These are phyloP conservation scores for Calosoma granatense DNA, from an alignment of 1,140 invertebrate genomes.

Conservation along the genomic window DNA sequence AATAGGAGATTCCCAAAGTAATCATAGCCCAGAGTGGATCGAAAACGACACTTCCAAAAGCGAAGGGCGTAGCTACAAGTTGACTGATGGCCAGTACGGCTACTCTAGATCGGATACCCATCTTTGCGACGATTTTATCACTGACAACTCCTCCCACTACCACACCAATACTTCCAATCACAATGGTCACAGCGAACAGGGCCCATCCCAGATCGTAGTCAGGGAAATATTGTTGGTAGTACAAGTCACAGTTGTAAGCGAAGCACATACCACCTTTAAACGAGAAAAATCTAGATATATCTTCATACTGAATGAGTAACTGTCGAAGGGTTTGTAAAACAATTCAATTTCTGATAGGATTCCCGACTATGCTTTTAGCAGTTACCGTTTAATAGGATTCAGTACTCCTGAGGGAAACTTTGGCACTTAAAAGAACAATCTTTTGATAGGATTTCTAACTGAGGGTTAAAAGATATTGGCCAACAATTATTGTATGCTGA, in stretches of 20 bases:
- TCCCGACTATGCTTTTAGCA: too few species aligned
- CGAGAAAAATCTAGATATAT: too few species aligned
- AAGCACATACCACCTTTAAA: constrained; percentile 72
- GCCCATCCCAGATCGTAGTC: constrained; percentile 79
- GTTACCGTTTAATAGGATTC: too few species aligned
- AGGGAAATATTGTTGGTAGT: constrained; percentile 78
- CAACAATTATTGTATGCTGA: too few species aligned
- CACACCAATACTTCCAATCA: constrained; percentile 78
- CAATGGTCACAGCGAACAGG: constrained; percentile 77
- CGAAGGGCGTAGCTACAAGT: constrained; percentile 76
- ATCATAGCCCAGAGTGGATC: constrained; percentile 76
- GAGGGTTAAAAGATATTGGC: not conserved
- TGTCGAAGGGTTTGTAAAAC: too few species aligned
- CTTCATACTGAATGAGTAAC: too few species aligned
- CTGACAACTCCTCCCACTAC: constrained; percentile 80
- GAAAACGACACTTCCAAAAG: constrained; percentile 80
- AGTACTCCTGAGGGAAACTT: not conserved
- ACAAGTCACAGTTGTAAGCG: constrained; percentile 82
- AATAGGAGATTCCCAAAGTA: constrained; percentile 71
- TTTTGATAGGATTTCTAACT: constrained; percentile 1
- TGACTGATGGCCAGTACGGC: constrained; percentile 75
- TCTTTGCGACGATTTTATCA: constrained; percentile 78
- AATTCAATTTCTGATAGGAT: too few species aligned
- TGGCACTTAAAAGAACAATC: not conserved
- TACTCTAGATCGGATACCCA: constrained; percentile 77